Base-by-base conservation (phyloP, 2,888 invertebrate genomes). In the Baronia brevicornis region DNA sequence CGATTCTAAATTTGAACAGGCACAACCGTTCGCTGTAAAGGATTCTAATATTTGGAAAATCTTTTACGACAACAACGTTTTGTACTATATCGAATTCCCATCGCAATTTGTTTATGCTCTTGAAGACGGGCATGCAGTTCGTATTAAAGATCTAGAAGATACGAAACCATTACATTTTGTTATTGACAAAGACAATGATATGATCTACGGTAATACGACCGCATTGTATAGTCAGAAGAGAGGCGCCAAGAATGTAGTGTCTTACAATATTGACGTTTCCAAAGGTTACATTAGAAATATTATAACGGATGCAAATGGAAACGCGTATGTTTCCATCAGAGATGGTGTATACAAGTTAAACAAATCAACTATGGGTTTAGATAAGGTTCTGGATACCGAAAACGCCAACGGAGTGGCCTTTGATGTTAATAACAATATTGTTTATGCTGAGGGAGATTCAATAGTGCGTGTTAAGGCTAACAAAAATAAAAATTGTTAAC, bases 341-440 rank as follows among this genome's bases (percentile, higher is more conserved):
- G 59, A 74, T 28, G 75, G 77, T 2, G 59, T 80, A 21, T 78
- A 64, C 27, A 44, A 41, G 22, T 45, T 66, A 2, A 56, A 59
- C 28, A 72, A 65, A 45, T 28, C 40, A 0, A 46, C 37, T 1
- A 36, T 23, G 3, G 34, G 35, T 21, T 33, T 77, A 7, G 57
- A 62, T 6, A 66, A 60, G 37, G 30, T 66, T 4, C 14, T 61
- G 1, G 50, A 56, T 3, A 26, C 75, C 2, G 49, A 66, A 3
- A 71, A 77, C 33, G 61, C 58, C 0, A 78, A 72, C 36, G 78
- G 79, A 3, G 33, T 74, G 7, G 60, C 74, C 1, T 79, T 79
- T 46, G 79, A 79, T 43, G 62, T 50, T 28, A 54, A 62, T 11
- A 72, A 78, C 42, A 65, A 74, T 43, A 54, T 78, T 3, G 51